Evolutionary conservation across 1,140 invertebrate species (phyloP), one percentile per base, ranked within the genome.

Genomic region (Nebria ingens): DNA sequence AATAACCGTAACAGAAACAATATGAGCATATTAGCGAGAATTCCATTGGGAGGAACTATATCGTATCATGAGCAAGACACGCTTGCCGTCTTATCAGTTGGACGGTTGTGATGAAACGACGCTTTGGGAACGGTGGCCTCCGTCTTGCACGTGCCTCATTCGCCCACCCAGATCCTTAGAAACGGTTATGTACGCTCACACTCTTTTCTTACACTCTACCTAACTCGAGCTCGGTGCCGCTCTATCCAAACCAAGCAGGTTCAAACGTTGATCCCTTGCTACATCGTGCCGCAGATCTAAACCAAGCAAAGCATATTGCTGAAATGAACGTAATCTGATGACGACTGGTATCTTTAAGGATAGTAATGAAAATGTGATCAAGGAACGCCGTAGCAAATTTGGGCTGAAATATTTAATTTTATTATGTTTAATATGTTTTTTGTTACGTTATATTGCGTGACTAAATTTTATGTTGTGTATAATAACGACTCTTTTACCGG

Each of bases 1-100:
- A 45, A 45, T 45, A 45, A 45, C 40, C 40, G 40, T 45, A 12
- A 45, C 9, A 9, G 9, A 17, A 45, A 45, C 40, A 45, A 45
- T 45, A 45, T 17, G 40, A 17, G 40, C 40, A 45, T 45, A 45
- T 45, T 45, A 45, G 40, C 9, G 9, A 4, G 40, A 45, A 45
- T 45, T 45, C 40, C 40, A 45, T 17, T 4, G 40, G 15, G 40
- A 45, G 3, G 40, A 11, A 9, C 9, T 17, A 17, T 17, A 45
- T 17, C 17, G 15, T 17, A 12, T 17, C 15, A 9, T 12, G 40
- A 34, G 25, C 25, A 9, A 34, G n/a, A 34, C 25, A 34, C 25
- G 25, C 25, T 6, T n/a, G n/a, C 25, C n/a, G 40, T 17, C 40
- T 45, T 45, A 45, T 45, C 40, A 34, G 25, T 9, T n/a, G 25